Evolutionary conservation across 2,797 vertebrate genomes (phyloP).

Genomic region (Enteromius radiatus): DNA sequence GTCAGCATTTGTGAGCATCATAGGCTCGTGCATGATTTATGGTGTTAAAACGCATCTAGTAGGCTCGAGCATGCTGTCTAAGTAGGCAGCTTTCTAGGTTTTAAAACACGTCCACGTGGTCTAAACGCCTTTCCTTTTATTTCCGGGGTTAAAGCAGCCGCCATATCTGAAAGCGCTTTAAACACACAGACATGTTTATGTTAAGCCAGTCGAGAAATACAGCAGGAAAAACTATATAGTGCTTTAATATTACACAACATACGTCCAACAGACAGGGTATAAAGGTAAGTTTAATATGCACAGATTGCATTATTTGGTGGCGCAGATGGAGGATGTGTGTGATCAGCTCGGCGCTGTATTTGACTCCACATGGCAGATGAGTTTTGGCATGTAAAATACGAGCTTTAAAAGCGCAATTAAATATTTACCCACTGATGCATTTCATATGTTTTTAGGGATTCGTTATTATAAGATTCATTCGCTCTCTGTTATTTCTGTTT

Average conservation of each 20-base stretch:
- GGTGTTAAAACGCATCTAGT: not conserved
- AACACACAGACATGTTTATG: slow-evolving; percentile 47
- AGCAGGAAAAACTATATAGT: slow-evolving; percentile 6
- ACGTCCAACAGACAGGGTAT: not conserved
- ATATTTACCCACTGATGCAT: not conserved
- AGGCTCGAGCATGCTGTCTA: not conserved
- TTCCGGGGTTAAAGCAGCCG: slow-evolving; percentile 29
- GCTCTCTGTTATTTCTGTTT: not conserved
- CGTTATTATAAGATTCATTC: not conserved
- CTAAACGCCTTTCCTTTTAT: not conserved
- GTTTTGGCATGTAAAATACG: slow-evolving; percentile 15
- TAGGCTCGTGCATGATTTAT: not conserved
- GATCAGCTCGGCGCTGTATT: slow-evolving; percentile 1
- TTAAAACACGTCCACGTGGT: not conserved
- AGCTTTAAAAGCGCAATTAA: not conserved
- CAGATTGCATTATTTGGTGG: not conserved
- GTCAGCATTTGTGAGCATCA: not conserved
- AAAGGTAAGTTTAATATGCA: slow-evolving; percentile 5
- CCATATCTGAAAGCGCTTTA: slow-evolving; percentile 39
- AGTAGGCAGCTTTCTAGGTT: not conserved
- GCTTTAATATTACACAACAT: not conserved
- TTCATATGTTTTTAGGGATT: not conserved
- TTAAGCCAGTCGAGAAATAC: slow-evolving; percentile 28
- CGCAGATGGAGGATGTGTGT: slow-evolving; percentile 3
- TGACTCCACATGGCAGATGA: slow-evolving; percentile 37